Base-by-base conservation (phyloP, 2,113 vertebrate genomes). In the Bubo blakistoni region DNA sequence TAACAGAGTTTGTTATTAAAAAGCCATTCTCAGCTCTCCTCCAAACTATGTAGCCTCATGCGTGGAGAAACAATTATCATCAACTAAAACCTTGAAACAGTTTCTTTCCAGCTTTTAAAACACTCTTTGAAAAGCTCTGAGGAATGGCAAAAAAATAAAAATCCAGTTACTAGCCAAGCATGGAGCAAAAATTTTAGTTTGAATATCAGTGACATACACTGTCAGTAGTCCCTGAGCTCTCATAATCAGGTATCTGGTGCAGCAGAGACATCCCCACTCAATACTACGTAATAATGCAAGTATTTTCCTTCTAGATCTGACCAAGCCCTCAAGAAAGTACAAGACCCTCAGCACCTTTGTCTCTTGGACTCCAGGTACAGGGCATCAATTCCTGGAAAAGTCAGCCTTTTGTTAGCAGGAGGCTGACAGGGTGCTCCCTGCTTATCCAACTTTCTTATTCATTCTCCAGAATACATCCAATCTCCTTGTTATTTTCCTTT, bases 361-460 rank as follows among this genome's bases (percentile, higher is more conserved):
- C 32, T 54, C 66, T 93, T 82, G 44, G 26, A 79, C 46, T 88
- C 22, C 20, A 79, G 32, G 38, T 49, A 19, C 0, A 91, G 70
- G 32, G 25, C 78, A 82, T 32, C 3, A 8, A 3, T 81, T 93
- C 63, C 74, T 81, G 67, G 57, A 74, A 76, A 51, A 87, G 70
- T 55, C 92, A 80, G 44, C 8, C 46, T 61, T 76, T 66, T 1
- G 0, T 84, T 69, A 54, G 34, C 36, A 59, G 38, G 80, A 63
- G 11, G 30, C 47, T 91, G 63, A 94, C 81, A 92, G 81, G n/a
- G 32, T 82, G 30, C 58, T 91, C 21, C 47, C 83, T 0, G 0
- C 70, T 90, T 91, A 78, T 91, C 87, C 62, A 47, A 17, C 34
- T 90, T 85, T 67, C 80, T 94, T 91, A 81, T 89, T 94, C 20